Evolutionary conservation across 2,113 vertebrate species (phyloP), one percentile per base, ranked within the genome.

Genomic region (Talpa occidentalis): DNA sequence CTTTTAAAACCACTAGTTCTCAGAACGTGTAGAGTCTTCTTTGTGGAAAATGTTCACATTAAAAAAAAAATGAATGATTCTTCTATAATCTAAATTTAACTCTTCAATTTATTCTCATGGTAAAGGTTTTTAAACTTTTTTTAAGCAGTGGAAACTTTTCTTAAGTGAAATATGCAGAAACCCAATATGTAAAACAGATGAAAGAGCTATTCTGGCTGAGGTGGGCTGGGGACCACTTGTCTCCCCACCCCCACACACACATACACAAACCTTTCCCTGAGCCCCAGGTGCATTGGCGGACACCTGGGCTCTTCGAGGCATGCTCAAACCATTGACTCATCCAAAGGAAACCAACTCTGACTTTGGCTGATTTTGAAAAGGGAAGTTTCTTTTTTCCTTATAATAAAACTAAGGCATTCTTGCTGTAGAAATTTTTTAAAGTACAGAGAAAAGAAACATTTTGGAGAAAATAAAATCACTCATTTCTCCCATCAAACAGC

Each of bases 71-170:
- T 83, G 30, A 84, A 90, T 21, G 37, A 32, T 74, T 96, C 74
- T 89, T 87, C 35, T 69, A 4, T n/a, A 87, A 56, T 83, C 79
- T 93, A 88, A 81, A 81, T 82, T 95, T 90, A 96, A 83, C 85
- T 90, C 56, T 90, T 73, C n/a, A 60, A 78, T 59, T 83, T 77
- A 78, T 85, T 92, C 70, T 84, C 85, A 80, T 16, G 73, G 77
- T 92, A 76, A 93, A 87, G 40, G 22, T 81, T 94, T 97, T 95
- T 60, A 94, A 70, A 77, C 56, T 82, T 52, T 86, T 88, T 92
- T 59, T 30, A 85, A 62, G 78, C 91, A 74, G 62, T 94, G 94
- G 93, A 94, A 97, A 86, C 60, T 90, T 94, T 93, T 62, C 78
- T 93, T 69, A 72, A 73, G 21, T 94, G 60, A 80, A 83, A 72